These are phyloP conservation scores for Scalopus aquaticus DNA, from an alignment of 2,113 vertebrate species.

Conservation along the genomic window DNA sequence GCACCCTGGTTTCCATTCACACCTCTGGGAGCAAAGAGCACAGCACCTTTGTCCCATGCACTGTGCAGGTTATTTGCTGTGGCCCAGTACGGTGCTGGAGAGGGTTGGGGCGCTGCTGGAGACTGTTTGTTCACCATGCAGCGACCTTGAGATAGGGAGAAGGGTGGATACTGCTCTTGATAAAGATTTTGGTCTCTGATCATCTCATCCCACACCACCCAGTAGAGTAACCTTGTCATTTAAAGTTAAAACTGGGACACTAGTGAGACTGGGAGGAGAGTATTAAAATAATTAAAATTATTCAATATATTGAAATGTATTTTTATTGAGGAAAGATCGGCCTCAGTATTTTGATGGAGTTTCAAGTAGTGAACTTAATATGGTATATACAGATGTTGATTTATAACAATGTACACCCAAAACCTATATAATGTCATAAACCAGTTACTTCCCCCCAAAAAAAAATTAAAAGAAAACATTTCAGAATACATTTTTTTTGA, in stretches of 20 bases:
- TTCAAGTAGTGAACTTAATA: not conserved
- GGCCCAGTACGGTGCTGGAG: not conserved
- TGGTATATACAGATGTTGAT: not conserved
- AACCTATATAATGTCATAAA: not conserved
- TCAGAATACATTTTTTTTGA: not conserved
- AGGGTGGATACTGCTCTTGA: not conserved
- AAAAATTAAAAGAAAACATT: not conserved
- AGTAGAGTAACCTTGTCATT: not conserved
- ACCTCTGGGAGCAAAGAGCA: not conserved
- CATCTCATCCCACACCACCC: not conserved
- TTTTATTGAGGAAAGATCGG: not conserved
- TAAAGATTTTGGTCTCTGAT: not conserved
- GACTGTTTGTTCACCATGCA: not conserved
- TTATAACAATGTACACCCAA: not conserved
- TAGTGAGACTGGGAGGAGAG: not conserved
- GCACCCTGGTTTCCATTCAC: not conserved
- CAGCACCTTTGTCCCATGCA: not conserved
- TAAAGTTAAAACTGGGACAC: not conserved
- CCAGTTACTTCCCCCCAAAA: not conserved
- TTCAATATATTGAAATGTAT: not conserved
- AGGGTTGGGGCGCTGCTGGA: not conserved
- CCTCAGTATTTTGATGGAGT: slow-evolving; percentile 6
- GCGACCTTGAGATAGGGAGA: not conserved
- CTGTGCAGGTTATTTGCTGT: not conserved
- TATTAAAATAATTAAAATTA: not conserved